Percentiles rank a stretch among this genome's conserved stretches.
Evolutionary conservation across 2,113 vertebrate genomes (phyloP).

Genomic region (Alces alces): DNA sequence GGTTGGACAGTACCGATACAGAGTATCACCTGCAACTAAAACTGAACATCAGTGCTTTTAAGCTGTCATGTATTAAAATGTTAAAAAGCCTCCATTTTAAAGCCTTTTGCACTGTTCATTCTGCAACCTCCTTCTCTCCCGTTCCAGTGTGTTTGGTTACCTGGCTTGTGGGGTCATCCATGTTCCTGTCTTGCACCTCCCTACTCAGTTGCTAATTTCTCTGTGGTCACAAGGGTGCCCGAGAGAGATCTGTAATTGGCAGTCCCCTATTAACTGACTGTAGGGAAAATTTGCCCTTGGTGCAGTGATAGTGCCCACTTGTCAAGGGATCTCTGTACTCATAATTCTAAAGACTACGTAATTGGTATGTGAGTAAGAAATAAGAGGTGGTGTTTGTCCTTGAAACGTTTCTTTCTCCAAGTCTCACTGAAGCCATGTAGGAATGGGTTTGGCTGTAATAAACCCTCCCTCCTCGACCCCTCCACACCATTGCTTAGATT

Average conservation of each 20-base stretch:
- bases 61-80: neutral
- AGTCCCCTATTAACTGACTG: constrained; percentile 5
- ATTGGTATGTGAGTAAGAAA: constrained; percentile 28
- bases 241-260: constrained; percentile 48
- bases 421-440: neutral
- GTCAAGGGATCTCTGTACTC: constrained; percentile 34
- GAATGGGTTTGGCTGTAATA: neutral
- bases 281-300: constrained; percentile 29
- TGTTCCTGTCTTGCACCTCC: neutral
- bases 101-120: neutral
- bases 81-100: constrained; percentile 42
- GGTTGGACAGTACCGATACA: neutral
- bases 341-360: constrained; percentile 1
- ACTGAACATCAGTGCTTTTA: constrained; percentile 38
- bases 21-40: constrained; percentile 23
- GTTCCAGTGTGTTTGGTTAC: neutral
- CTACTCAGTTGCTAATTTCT: constrained; percentile 42
- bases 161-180: neutral
- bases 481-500: neutral
- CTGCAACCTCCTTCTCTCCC: neutral
- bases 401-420: constrained; percentile 20
- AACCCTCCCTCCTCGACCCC: neutral
- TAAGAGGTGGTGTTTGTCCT: constrained; percentile 27
- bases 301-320: constrained; percentile 33
- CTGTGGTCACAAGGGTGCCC: neutral